phyloP scores from a whole-genome alignment of 2,888 invertebrate species.

The Diarsia dahlii region DNA sequence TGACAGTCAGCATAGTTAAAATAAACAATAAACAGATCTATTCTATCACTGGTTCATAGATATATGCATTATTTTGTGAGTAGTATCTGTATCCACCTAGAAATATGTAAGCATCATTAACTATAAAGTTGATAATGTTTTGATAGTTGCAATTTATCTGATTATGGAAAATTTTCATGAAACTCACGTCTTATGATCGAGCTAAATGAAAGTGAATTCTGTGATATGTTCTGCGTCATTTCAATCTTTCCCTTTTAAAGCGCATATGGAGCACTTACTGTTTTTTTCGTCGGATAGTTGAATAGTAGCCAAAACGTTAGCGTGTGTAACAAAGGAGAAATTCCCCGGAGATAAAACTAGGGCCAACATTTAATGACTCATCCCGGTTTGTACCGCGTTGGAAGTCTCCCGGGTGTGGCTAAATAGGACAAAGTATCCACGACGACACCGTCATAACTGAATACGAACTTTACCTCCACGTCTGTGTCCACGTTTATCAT shows the following conservation, averaged over 20 bases:
- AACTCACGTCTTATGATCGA: constrained; percentile 13
- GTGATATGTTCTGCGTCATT: constrained; percentile 1
- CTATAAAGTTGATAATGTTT: constrained; percentile 20
- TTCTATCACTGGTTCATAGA: constrained; percentile 15
- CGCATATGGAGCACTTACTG: constrained; percentile 56
- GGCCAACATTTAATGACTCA: constrained; percentile 78
- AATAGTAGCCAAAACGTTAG: constrained; percentile 78
- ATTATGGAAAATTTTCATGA: constrained; percentile 25
- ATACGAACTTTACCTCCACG: constrained; percentile 37
- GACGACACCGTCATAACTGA: constrained; percentile 38
- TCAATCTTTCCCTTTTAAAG: constrained; percentile 61
- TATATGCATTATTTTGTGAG: constrained; percentile 9
- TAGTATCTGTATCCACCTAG: constrained; percentile 3
- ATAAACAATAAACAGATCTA: constrained; percentile 18
- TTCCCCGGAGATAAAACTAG: constrained; percentile 74
- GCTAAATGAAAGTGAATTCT: constrained; percentile 14
- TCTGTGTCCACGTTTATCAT: constrained; percentile 34
- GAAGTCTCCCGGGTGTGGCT: constrained; percentile 62
- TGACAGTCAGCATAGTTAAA: constrained; percentile 12
- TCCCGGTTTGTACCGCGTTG: constrained; percentile 63
- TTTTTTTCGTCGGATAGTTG: constrained; percentile 73
- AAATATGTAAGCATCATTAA: constrained; percentile 16
- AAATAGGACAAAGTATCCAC: constrained; percentile 58
- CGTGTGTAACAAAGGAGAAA: constrained; percentile 78
- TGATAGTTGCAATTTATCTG: constrained; percentile 12